phyloP scores from a whole-genome alignment of 2,888 invertebrate genomes.

The Odontocerum albicorne region DNA sequence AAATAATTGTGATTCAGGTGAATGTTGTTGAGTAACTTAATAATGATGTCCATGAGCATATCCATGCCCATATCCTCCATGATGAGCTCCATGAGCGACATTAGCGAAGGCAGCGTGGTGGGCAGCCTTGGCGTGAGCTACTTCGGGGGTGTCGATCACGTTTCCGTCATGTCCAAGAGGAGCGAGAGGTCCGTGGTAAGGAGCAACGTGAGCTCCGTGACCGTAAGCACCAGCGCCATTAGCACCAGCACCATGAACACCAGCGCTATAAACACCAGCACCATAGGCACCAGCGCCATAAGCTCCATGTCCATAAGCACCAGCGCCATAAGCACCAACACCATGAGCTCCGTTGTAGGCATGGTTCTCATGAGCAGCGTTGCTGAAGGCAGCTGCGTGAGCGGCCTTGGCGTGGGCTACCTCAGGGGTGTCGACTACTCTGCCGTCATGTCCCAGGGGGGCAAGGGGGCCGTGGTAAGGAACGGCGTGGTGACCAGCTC shows the following conservation, averaged over 20 bases:
- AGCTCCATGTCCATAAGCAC: constrained; percentile 1
- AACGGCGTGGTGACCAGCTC: no score
- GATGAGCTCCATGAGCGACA: constrained; percentile 32
- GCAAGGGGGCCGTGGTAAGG: no score
- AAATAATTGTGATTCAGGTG: not conserved
- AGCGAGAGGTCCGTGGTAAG: constrained; percentile 41
- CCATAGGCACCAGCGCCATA: constrained; percentile 9
- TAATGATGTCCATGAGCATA: not conserved
- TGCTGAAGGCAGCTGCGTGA: constrained; percentile 41
- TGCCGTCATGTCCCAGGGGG: no score
- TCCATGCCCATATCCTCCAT: constrained; percentile 2
- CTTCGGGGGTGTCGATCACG: constrained; percentile 26
- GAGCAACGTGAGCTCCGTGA: constrained; percentile 45
- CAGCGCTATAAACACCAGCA: constrained; percentile 61
- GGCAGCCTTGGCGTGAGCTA: constrained; percentile 24
- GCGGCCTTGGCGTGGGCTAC: constrained; percentile 63
- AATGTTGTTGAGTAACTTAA: not conserved
- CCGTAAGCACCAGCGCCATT: no score
- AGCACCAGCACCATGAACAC: constrained; percentile 41
- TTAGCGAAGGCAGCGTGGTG: constrained; percentile 38
- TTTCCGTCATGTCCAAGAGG: constrained; percentile 26
- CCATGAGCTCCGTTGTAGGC: constrained; percentile 25
- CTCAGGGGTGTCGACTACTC: constrained; percentile 56
- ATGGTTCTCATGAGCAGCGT: not conserved
- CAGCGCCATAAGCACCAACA: constrained; percentile 5